Evolutionary conservation across 2,797 vertebrate genomes (phyloP), one percentile per base, ranked within the genome.

Genomic region (Zonotrichia albicollis): DNA sequence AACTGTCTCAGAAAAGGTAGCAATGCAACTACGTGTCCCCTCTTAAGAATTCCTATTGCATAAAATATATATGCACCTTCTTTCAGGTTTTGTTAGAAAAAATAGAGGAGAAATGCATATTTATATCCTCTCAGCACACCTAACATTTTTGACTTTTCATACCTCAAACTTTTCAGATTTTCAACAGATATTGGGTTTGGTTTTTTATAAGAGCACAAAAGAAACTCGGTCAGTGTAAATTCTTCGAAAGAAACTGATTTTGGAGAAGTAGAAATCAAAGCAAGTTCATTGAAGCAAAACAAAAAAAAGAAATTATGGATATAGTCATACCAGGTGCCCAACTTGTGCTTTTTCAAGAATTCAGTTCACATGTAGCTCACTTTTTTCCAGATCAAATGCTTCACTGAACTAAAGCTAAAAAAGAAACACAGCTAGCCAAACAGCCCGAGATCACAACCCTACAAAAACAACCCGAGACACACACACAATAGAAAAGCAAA

Each of bases 381-480:
- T 96, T 92, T 88, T 91, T 79, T 93, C 74, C 46, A 87, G 84
- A 94, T 94, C 95, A 96, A 96, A 96, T 94, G 88, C 45, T 92
- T 84, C 43, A 14, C 67, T 32, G 88, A 79, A 46, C 45, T 70
- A 54, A 87, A 77, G 38, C 85, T 60, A 77, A 71, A 93, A 86
- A 61, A 96, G 81, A 81, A 94, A 84, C 82, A 34, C 91, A 89
- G 89, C 80, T 87, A 91, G 89, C 85, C 96, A 94, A 94, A 88
- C 91, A 94, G 84, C 55, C 90, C n/a, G 2, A 73, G 77, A 96
- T 94, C 94, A 79, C 88, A 96, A 16, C 91, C 80, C 93, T 87
- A 17, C 86, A 90, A 94, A n/a, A 95, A 94, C 95, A 94, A 94
- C 57, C 80, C 93, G 4, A 93, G 78, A 79, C 91, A 5, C 88